phyloP scores from a whole-genome alignment of 2,113 vertebrate species.

The Siniperca chuatsi region DNA sequence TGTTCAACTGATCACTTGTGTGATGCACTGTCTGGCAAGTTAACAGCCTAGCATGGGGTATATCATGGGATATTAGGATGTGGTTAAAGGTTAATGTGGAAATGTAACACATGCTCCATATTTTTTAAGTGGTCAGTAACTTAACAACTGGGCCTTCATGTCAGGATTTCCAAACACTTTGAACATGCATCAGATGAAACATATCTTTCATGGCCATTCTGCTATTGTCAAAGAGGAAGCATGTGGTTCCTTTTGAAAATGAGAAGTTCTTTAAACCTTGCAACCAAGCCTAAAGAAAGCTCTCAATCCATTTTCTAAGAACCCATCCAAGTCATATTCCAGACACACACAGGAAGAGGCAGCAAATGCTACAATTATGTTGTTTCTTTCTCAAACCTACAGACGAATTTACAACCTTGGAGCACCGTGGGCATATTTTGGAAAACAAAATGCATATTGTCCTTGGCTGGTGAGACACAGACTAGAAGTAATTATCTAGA shows the following conservation, averaged over 20 bases:
- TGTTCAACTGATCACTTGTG: background rate
- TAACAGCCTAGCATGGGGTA: background rate
- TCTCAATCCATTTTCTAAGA: constrained; percentile 7
- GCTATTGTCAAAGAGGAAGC: constrained; percentile 56
- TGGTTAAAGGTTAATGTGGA: background rate
- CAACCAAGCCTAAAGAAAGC: constrained; percentile 39
- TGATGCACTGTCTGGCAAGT: background rate
- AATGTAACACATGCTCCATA: background rate
- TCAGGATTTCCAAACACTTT: background rate
- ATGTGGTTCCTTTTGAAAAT: constrained; percentile 51
- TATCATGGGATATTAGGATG: background rate
- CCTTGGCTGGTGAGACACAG: constrained; percentile 18
- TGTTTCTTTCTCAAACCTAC: background rate
- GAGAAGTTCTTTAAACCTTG: constrained; percentile 51
- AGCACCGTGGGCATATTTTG: background rate
- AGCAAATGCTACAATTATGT: constrained; percentile 2
- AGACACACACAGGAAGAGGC: constrained; percentile 4
- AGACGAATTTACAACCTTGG: background rate
- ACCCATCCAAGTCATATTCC: background rate
- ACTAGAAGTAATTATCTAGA: background rate
- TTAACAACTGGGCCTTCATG: background rate
- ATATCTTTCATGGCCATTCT: constrained; percentile 1
- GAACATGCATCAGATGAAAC: background rate
- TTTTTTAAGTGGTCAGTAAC: background rate
- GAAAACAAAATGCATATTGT: background rate